Percentiles rank a stretch among this genome's conserved stretches.
Conservation (phyloP, 2,113 vertebrate species). For the Nyctibius bracteatus region DNA sequence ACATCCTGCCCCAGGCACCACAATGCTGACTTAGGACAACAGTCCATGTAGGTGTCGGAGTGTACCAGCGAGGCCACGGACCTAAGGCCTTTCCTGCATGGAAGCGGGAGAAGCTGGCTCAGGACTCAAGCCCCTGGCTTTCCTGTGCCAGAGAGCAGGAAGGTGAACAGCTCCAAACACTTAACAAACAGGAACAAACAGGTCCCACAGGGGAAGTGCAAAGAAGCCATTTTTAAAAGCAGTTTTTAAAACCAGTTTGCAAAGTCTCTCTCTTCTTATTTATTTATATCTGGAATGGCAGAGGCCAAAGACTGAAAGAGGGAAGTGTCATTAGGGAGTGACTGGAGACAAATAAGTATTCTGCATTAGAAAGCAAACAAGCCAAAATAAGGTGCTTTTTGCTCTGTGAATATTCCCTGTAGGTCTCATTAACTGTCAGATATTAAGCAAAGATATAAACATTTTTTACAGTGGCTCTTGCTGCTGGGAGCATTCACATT, state of each 20-base stretch:
- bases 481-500: not conserved
- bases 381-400: constrained; percentile 7
- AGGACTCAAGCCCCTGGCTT: not conserved
- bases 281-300: not conserved
- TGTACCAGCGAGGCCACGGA: fast-evolving
- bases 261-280: not conserved
- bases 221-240: not conserved
- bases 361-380: constrained; percentile 18
- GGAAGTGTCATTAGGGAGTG: not conserved
- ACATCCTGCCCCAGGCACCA: not conserved
- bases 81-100: not conserved
- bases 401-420: constrained; percentile 8
- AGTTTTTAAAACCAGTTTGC: not conserved
- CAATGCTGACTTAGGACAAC: fast-evolving
- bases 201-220: not conserved
- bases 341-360: constrained; percentile 17
- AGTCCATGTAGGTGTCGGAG: fast-evolving
- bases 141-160: not conserved
- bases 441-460: constrained; percentile 13
- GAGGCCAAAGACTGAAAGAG: not conserved
- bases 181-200: not conserved
- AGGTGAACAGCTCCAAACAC: not conserved
- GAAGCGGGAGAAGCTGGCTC: not conserved
- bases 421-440: constrained; percentile 49
- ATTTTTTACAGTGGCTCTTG: not conserved